Base-by-base conservation (phyloP, 2,113 vertebrate genomes). In the Zapus hudsonius region DNA sequence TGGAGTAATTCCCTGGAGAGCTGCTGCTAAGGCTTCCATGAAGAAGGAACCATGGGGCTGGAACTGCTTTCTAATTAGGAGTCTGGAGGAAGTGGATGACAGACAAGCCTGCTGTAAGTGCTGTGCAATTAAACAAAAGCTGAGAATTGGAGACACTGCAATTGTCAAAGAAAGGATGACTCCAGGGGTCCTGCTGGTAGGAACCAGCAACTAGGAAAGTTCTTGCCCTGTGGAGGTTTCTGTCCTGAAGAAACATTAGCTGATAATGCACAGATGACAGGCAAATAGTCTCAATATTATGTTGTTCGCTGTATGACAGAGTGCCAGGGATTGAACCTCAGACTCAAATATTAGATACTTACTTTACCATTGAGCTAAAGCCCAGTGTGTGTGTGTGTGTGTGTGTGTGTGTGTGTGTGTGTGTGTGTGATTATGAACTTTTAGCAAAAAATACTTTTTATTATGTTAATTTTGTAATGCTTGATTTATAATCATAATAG, bases 1-100 rank as follows among this genome's bases (percentile, higher is more conserved):
- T 33, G 33, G 23, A 38, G 3, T 36, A 33, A 1, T 4, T 2
- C 9, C 27, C 1, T 11, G 16, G 2, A 31, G 0, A 70, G 27
- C 25, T 63, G 33, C 3, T 78, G 47, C 10, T 38, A 22, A 78
- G 11, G 31, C 19, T 3, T 59, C 16, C 12, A 5, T 29, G 15
- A 4, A 52, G 13, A 31, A 15, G 33, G 8, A 69, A 47, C 20
- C 44, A 3, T 1, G 6, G 79, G 13, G 2, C 64, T 61, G 13
- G 27, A 31, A 40, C 19, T 20, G 40, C 15, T 22, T 40, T n/a
- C 13, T 55, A n/a, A 17, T 5, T 38, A 81, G 4, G n/a, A 73
- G 19, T 63, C 31, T 90, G 16, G 5, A 64, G 11, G 12, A 67
- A 74, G 2, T 79, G 2, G 7, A 38, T 23, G 31, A 66, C 31